These are phyloP conservation scores for Ophioninae sp. DNA, from an alignment of 2,888 invertebrate species.

Conservation along the genomic window DNA sequence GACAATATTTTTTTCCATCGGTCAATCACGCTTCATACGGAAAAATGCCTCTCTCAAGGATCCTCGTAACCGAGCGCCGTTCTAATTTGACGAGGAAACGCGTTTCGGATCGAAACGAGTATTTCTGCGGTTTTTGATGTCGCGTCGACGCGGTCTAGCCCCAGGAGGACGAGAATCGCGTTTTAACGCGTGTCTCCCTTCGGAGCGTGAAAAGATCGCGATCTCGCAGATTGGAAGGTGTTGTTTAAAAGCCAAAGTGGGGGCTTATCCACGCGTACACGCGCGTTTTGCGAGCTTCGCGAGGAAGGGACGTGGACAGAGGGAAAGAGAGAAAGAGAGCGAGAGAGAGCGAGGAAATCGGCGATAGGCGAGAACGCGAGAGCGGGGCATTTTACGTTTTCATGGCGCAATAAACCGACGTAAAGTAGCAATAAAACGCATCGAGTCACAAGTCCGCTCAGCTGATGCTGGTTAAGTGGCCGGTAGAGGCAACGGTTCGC, in stretches of 20 bases:
- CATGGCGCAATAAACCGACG: conserved; percentile 81
- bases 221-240: conserved; percentile 58
- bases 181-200: conserved; percentile 63
- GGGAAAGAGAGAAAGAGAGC: not conserved
- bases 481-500: conserved; percentile 65
- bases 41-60: not conserved
- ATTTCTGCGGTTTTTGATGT: not conserved
- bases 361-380: conserved; percentile 44
- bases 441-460: conserved; percentile 81
- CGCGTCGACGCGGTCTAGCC: conserved; percentile 23
- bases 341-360: conserved; percentile 30
- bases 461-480: conserved; percentile 80
- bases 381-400: conserved; percentile 80
- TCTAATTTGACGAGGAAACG: not conserved
- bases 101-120: not conserved
- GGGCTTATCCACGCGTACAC: conserved; percentile 78
- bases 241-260: conserved; percentile 71
- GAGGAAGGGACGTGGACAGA: not conserved
- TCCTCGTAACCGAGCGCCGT: too few species aligned
- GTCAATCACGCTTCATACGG: not conserved
- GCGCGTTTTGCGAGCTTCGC: conserved; percentile 56
- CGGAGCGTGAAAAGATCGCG: conserved; percentile 57
- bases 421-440: conserved; percentile 81
- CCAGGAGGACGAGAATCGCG: conserved; percentile 65
- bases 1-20: not conserved